phyloP scores from a whole-genome alignment of 2,797 vertebrate genomes.

The Gallinago solitaria region DNA sequence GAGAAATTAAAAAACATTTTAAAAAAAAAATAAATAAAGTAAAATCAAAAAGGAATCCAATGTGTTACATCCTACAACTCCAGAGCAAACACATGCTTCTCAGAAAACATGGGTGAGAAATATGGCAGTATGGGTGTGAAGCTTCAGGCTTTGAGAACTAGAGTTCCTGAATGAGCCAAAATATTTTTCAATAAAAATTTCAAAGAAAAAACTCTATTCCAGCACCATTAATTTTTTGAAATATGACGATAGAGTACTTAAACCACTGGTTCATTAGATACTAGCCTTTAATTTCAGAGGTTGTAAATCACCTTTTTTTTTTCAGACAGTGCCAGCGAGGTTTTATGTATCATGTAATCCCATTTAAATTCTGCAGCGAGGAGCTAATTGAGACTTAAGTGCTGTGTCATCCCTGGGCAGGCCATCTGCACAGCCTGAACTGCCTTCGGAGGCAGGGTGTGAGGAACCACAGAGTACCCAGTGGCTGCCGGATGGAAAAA shows the following conservation, averaged over 20 bases:
- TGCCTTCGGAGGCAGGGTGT: background rate
- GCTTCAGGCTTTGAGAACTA: background rate
- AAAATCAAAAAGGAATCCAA: background rate
- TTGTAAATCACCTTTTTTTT: background rate
- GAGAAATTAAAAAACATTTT: background rate
- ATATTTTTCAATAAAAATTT: background rate
- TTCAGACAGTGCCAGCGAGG: background rate
- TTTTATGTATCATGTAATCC: slow-evolving; percentile 40
- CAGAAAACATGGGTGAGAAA: background rate
- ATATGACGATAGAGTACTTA: background rate
- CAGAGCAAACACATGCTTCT: background rate
- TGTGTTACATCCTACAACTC: background rate
- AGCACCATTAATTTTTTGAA: background rate
- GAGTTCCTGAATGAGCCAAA: background rate
- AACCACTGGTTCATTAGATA: background rate
- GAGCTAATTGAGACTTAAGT: slow-evolving; percentile 57
- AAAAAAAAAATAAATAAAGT: too few relatives aligned
- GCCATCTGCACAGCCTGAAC: slow-evolving; percentile 47
- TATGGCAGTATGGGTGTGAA: background rate
- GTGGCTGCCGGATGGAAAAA: background rate
- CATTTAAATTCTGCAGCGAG: slow-evolving; percentile 38
- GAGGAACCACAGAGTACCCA: slow-evolving; percentile 18
- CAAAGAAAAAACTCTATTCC: background rate
- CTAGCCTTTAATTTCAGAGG: slow-evolving; percentile 2
- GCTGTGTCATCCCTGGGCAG: slow-evolving; percentile 27